These are phyloP conservation scores for Drosophila cognata DNA, from an alignment of 2,888 invertebrate genomes.

Conservation along the genomic window DNA sequence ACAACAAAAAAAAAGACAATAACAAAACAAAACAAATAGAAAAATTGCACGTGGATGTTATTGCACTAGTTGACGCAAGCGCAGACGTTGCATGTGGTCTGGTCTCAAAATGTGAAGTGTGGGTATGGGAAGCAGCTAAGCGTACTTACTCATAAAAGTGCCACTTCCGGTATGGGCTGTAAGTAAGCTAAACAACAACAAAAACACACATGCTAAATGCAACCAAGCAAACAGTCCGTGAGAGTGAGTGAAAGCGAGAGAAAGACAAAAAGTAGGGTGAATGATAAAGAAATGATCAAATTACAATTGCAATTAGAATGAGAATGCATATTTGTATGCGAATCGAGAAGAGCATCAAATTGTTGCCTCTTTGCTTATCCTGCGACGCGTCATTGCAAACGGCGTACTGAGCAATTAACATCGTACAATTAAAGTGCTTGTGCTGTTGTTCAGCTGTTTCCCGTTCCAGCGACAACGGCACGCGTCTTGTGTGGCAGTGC, in stretches of 20 bases:
- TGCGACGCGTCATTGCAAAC: conserved; percentile 39
- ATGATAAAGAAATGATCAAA: conserved; percentile 8
- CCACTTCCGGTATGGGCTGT: conserved; percentile 17
- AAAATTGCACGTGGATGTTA: background rate
- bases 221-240: background rate
- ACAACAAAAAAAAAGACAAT: background rate
- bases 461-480: conserved; percentile 11
- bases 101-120: background rate
- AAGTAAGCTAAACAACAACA: conserved; percentile 1
- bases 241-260: background rate
- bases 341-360: conserved; percentile 5
- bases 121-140: background rate
- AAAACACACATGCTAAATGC: conserved; percentile 7
- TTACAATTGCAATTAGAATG: conserved; percentile 8
- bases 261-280: background rate
- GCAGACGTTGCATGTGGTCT: conserved; percentile 18
- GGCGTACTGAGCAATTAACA: conserved; percentile 59
- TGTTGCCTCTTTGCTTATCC: conserved; percentile 31
- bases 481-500: conserved; percentile 45
- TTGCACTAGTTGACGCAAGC: conserved; percentile 3
- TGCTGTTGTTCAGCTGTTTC: conserved; percentile 15
- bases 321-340: conserved; percentile 5
- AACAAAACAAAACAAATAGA: background rate
- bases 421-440: conserved; percentile 58
- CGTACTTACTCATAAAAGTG: conserved; percentile 5